phyloP scores from a whole-genome alignment of 2,888 invertebrate genomes.

The Abscondita cerata region DNA sequence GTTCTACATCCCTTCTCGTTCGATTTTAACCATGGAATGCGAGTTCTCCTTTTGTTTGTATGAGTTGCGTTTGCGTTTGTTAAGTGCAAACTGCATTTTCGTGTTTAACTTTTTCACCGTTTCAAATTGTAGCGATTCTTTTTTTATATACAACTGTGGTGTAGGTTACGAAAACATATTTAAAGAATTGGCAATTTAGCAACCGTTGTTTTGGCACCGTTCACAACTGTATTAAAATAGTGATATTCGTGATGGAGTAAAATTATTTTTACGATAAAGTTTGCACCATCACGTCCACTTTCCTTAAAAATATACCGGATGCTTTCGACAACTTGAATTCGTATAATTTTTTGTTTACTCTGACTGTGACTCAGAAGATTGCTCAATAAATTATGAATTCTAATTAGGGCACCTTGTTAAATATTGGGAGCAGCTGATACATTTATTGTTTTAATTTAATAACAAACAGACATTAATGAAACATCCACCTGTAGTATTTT shows the following conservation, averaged over 20 bases:
- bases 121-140: not conserved
- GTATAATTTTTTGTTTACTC: too few relatives aligned
- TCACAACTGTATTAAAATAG: not conserved
- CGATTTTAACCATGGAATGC: slow-evolving; percentile 25
- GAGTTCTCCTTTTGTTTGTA: slow-evolving; percentile 22
- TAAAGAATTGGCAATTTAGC: not conserved
- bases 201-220: not conserved
- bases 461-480: too few relatives aligned
- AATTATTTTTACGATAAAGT: not conserved
- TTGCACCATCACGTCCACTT: too few relatives aligned
- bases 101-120: not conserved
- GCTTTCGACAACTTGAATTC: too few relatives aligned
- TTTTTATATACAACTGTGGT: not conserved
- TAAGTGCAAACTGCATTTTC: not conserved
- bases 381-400: too few relatives aligned
- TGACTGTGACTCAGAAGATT: too few relatives aligned
- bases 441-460: too few relatives aligned
- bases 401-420: too few relatives aligned
- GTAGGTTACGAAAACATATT: slow-evolving; percentile 1
- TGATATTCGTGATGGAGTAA: not conserved
- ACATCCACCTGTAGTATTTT: too few relatives aligned
- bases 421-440: too few relatives aligned
- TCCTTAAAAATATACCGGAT: too few relatives aligned
- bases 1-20: slow-evolving; percentile 25
- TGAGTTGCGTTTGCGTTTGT: slow-evolving; percentile 8